Base-by-base conservation (phyloP, 2,113 vertebrate genomes). In the Oryzias melastigma region DNA sequence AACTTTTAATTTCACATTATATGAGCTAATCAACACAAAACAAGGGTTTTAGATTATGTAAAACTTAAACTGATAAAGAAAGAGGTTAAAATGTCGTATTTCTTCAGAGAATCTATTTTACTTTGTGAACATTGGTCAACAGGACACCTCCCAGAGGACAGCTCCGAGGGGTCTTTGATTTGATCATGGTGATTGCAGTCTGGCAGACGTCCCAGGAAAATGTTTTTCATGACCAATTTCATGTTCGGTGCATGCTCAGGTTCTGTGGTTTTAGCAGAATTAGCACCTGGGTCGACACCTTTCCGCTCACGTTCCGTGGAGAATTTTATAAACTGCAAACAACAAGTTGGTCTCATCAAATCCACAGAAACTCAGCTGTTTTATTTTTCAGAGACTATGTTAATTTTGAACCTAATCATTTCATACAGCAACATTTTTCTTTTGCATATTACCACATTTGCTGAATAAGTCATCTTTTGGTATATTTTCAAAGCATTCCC, bases 111-210 rank as follows among this genome's bases (percentile, higher is more conserved):
- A 56, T 60, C 44, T 25, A 48, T 78, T 82, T 51, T 14, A 79
- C 78, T 78, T 71, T 16, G 72, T 41, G 68, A 75, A 73, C 47
- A 54, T 5, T n/a, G 7, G 50, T 52, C 70, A 68, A 68, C 78
- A 78, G 77, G 67, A 57, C 47, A 73, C 41, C 20, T 61, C 66
- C 62, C 20, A 29, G 62, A 65, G 62, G 64, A 62, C 41, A 64
- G 50, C 56, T 67, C 58, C 49, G 24, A 59, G 78, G 69, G 52
- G 64, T 55, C 72, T 70, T 67, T 58, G n/a, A n/a, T 81, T 71
- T 84, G 83, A 90, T 58, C 71, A 20, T 18, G 58, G 71, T 88
- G 80, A 90, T 86, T 87, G 82, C 77, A 60, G 74, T 86, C 71
- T 90, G 87, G 89, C 80, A 57, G 45, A 62, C 16, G 17, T 87